Conservation (phyloP, 2,797 vertebrate genomes). For the Calcarius lapponicus region DNA sequence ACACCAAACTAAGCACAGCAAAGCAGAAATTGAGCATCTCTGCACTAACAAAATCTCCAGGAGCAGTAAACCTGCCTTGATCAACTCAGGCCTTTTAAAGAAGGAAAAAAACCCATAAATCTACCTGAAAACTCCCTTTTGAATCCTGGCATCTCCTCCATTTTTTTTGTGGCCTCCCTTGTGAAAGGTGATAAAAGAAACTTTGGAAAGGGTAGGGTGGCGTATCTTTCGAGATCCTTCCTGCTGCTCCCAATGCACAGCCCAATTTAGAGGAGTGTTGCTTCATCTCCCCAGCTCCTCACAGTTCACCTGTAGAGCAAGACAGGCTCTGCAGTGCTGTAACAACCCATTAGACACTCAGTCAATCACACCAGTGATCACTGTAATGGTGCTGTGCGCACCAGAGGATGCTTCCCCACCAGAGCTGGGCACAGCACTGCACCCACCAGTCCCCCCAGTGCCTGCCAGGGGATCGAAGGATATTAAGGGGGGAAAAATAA, state of each 20-base stretch:
- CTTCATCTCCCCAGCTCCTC: slow-evolving; percentile 40
- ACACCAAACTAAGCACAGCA: neutral
- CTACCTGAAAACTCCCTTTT: neutral
- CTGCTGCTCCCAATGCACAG: slow-evolving; percentile 27
- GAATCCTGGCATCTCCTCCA: neutral
- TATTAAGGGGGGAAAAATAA: neutral
- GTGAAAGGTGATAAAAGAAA: neutral
- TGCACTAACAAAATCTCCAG: neutral
- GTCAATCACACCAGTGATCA: slow-evolving; percentile 21
- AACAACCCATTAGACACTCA: slow-evolving; percentile 32
- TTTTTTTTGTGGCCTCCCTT: neutral
- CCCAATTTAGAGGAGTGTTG: slow-evolving; percentile 41
- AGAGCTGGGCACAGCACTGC: neutral
- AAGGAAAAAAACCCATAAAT: neutral
- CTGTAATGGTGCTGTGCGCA: neutral
- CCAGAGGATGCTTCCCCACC: neutral
- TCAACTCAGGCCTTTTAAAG: neutral
- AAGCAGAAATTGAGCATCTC: neutral
- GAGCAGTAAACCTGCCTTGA: neutral
- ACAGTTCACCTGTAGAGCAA: slow-evolving; percentile 41
- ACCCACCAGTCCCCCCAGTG: neutral
- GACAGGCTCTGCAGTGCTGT: slow-evolving; percentile 26
- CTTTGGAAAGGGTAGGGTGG: neutral
- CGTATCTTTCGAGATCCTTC: neutral
- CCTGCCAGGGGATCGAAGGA: neutral